These are phyloP conservation scores for Limnodromus scolopaceus DNA, from an alignment of 2,797 vertebrate genomes.

Conservation along the genomic window DNA sequence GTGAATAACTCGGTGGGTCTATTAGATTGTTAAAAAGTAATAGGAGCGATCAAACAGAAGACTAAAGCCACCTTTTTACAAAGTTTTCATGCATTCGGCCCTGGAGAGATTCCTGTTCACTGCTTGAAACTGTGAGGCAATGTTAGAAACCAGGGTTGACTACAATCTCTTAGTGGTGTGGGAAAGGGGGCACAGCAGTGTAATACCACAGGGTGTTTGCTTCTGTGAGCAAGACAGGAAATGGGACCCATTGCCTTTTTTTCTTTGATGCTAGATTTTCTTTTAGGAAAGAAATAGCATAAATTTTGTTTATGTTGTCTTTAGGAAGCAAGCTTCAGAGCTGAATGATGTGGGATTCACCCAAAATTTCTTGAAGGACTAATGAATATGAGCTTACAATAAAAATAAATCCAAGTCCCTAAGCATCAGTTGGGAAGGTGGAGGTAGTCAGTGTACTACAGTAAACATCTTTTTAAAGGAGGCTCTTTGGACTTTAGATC, in stretches of 20 bases:
- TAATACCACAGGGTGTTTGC: not conserved
- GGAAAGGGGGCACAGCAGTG: not conserved
- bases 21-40: not conserved
- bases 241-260: not conserved
- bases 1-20: accelerated
- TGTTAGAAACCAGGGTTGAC: not conserved
- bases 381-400: not conserved
- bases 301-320: not conserved
- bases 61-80: not conserved
- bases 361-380: not conserved
- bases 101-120: not conserved
- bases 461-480: not conserved
- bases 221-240: not conserved
- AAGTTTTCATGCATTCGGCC: not conserved
- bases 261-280: not conserved
- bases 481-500: not conserved
- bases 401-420: not conserved
- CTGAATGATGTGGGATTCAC: not conserved
- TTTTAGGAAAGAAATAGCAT: not conserved
- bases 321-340: not conserved
- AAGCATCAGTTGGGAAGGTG: not conserved
- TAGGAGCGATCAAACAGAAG: not conserved
- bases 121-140: not conserved
- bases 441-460: not conserved
- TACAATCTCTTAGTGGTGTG: not conserved